Evolutionary conservation across 2,888 invertebrate species (phyloP).

Genomic region (Drosophila trichaetosa): DNA sequence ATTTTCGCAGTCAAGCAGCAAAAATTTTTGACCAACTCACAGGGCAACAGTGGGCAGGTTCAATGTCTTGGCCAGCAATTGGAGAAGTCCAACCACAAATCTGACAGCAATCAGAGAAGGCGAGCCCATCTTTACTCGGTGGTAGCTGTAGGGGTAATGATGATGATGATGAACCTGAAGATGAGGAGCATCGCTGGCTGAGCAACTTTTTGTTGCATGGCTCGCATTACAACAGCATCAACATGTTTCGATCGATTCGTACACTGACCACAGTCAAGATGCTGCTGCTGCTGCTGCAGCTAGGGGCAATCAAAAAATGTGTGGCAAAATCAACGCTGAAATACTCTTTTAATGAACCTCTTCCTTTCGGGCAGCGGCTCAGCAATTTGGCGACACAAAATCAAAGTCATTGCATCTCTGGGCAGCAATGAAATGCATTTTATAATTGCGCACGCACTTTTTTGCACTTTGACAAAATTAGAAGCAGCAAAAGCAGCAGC

Average conservation of each 20-base stretch:
- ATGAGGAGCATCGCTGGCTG: conserved; percentile 43
- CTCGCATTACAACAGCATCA: conserved; percentile 57
- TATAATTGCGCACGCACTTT: conserved; percentile 81
- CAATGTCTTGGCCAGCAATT: conserved; percentile 52
- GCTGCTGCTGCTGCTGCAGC: conserved; percentile 37
- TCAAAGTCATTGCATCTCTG: conserved; percentile 76
- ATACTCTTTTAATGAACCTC: conserved; percentile 82
- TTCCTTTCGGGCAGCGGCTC: conserved; percentile 62
- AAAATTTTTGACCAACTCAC: conserved; percentile 45
- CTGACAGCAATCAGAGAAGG: conserved; percentile 60
- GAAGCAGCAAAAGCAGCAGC: conserved; percentile 49
- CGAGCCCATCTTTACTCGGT: conserved; percentile 38
- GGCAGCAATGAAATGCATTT: conserved; percentile 74
- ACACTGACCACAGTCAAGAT: conserved; percentile 57
- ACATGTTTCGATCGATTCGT: conserved; percentile 66
- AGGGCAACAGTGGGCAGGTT: conserved; percentile 26
- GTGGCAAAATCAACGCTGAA: conserved; percentile 80
- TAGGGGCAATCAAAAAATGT: conserved; percentile 78
- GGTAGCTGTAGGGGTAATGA: conserved; percentile 63
- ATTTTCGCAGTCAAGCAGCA: conserved; percentile 39
- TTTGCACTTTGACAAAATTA: conserved; percentile 77
- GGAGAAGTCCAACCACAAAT: conserved; percentile 52
- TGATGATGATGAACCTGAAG: conserved; percentile 40
- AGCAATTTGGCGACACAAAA: conserved; percentile 82
- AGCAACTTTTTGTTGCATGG: conserved; percentile 49